A percentile compares a stretch with the other conserved stretches of the same genome.
These are phyloP conservation scores for Aphidius ervi DNA, from an alignment of 1,140 invertebrate species.

Conservation along the genomic window DNA sequence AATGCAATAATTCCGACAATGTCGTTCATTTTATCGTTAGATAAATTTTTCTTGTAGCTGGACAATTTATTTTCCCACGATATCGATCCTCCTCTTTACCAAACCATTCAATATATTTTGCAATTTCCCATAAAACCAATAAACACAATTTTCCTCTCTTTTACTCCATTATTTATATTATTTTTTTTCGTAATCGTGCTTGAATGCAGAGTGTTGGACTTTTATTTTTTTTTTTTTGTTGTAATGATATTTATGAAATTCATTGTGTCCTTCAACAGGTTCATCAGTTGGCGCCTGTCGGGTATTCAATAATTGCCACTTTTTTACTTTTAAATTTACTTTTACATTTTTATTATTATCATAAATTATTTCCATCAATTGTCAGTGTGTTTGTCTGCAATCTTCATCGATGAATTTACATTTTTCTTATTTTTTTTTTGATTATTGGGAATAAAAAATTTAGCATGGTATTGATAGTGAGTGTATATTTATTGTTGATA, in stretches of 20 bases:
- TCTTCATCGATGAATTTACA: not conserved
- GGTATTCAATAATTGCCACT: slow-evolving; percentile 14
- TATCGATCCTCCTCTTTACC: slow-evolving; percentile 12
- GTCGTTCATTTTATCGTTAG: slow-evolving; percentile 25
- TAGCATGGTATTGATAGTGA: too few species aligned
- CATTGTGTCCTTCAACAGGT: slow-evolving; percentile 11
- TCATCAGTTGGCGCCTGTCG: slow-evolving; percentile 14
- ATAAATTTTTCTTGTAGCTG: slow-evolving; percentile 11
- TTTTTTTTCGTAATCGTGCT: too few species aligned
- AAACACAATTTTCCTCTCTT: too few species aligned
- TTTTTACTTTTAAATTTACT: not conserved
- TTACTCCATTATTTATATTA: too few species aligned
- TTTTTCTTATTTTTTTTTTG: not conserved
- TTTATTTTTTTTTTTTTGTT: too few species aligned
- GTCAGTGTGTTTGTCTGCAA: not conserved
- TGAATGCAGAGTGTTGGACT: too few species aligned
- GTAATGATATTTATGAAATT: not conserved
- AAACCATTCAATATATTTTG: not conserved
- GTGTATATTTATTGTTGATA: too few species aligned
- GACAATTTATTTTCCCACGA: slow-evolving; percentile 28
- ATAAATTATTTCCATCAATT: too few species aligned
- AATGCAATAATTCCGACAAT: slow-evolving; percentile 28
- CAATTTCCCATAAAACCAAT: not conserved
- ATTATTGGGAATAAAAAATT: too few species aligned
- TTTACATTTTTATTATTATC: too few species aligned